Conservation (phyloP, 2,888 invertebrate genomes). For the Callinectes sapidus region DNA sequence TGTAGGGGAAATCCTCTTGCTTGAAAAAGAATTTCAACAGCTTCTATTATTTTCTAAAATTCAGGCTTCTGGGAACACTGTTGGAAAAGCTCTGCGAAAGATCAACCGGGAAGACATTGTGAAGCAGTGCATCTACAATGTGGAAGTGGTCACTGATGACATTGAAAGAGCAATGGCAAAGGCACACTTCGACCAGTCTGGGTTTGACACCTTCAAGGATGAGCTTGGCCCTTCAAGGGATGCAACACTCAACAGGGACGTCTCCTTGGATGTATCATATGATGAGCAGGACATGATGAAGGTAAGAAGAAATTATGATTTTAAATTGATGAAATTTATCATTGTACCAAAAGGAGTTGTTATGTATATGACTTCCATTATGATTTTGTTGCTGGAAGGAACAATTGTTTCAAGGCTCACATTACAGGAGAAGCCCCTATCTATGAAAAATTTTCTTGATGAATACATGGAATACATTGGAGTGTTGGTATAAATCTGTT, state of each 20-base stretch:
- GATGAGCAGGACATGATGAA: conserved; percentile 84
- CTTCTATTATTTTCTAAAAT: background rate
- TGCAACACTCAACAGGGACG: conserved; percentile 67
- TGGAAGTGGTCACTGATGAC: conserved; percentile 87
- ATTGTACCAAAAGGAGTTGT: background rate
- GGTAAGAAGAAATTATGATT: conserved; percentile 77
- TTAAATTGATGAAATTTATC: background rate
- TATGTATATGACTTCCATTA: background rate
- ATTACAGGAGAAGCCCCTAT: background rate
- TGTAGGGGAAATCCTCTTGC: too few relatives aligned
- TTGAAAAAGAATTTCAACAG: too few relatives aligned
- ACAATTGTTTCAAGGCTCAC: background rate
- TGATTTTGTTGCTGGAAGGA: background rate
- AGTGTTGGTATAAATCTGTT: background rate
- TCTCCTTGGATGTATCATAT: conserved; percentile 75
- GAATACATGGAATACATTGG: background rate
- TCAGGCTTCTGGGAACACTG: conserved; percentile 80
- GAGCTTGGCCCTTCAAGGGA: conserved; percentile 69
- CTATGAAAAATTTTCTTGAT: background rate
- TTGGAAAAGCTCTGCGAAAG: conserved; percentile 89
- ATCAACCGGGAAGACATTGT: conserved; percentile 95
- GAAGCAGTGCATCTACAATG: conserved; percentile 87
- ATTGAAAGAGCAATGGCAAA: conserved; percentile 83
- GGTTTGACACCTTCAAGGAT: conserved; percentile 66
- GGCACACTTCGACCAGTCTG: conserved; percentile 74